Percentiles rank a stretch among this genome's conserved stretches.
phyloP scores from a whole-genome alignment of 2,113 vertebrate species.

The Xyliphius kryptos region DNA sequence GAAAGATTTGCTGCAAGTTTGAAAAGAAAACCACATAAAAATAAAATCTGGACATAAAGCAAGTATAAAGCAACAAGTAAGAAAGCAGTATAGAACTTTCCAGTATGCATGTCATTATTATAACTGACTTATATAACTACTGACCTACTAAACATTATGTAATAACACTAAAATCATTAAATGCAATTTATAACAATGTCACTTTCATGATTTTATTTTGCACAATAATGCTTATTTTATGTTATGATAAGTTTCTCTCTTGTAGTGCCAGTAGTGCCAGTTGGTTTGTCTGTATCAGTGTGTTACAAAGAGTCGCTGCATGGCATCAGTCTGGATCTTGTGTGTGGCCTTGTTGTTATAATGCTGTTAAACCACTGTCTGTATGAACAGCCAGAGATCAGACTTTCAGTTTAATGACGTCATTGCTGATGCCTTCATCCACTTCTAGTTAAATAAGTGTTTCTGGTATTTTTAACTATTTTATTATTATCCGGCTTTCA shows the following conservation, averaged over 20 bases:
- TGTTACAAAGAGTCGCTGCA: conserved; percentile 20
- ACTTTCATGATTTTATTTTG: conserved; percentile 9
- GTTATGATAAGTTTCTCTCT: conserved; percentile 26
- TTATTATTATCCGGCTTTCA: too few relatives aligned
- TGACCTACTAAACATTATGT: conserved; percentile 18
- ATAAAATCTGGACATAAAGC: too few relatives aligned
- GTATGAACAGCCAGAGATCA: too few relatives aligned
- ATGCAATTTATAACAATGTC: conserved; percentile 17
- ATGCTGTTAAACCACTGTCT: too few relatives aligned
- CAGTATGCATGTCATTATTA: background rate
- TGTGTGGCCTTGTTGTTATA: background rate
- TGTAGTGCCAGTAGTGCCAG: conserved; percentile 29
- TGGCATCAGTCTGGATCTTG: conserved; percentile 16
- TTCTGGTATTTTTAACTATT: too few relatives aligned
- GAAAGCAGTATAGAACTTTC: too few relatives aligned
- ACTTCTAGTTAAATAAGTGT: too few relatives aligned
- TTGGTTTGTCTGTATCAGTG: conserved; percentile 8
- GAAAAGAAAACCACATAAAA: too few relatives aligned
- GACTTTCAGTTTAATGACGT: too few relatives aligned
- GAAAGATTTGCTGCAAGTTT: too few relatives aligned
- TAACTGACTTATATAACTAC: conserved; percentile 19
- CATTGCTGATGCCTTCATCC: too few relatives aligned
- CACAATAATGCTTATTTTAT: conserved; percentile 25
- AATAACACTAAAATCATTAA: conserved; percentile 22
- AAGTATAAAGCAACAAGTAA: too few relatives aligned